Evolutionary conservation across 2,113 vertebrate genomes (phyloP).

Genomic region (Elgaria multicarinata): DNA sequence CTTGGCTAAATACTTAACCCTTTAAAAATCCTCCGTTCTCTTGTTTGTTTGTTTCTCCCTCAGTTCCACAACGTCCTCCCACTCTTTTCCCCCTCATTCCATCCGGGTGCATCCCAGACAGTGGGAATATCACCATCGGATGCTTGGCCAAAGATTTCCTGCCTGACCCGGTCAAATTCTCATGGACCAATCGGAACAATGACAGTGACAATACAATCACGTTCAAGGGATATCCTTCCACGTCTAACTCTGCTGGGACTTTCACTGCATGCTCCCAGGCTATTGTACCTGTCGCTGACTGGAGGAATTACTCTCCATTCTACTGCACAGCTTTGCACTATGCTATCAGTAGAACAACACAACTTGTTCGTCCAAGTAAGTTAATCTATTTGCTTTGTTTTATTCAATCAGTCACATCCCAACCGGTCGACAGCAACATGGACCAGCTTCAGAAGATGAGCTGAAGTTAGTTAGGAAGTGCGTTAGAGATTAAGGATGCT

Average conservation of each 20-base stretch:
- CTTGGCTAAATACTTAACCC: neutral
- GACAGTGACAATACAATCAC: rapidly evolving
- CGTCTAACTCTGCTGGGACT: rapidly evolving
- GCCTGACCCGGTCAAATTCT: slow-evolving; percentile 67
- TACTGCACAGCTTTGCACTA: neutral
- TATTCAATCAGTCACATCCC: neutral
- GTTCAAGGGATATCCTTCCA: rapidly evolving
- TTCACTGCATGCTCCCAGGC: neutral
- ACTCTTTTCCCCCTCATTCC: slow-evolving; percentile 71
- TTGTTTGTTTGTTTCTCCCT: slow-evolving; percentile 12
- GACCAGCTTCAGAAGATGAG: neutral
- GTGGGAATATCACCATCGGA: slow-evolving; percentile 63
- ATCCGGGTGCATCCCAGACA: neutral
- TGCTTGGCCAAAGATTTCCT: slow-evolving; percentile 79
- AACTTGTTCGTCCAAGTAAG: neutral
- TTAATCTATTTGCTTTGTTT: neutral
- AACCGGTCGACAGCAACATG: neutral
- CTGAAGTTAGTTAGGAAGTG: neutral
- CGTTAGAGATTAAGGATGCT: neutral
- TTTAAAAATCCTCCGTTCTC: neutral
- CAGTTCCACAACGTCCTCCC: slow-evolving; percentile 32
- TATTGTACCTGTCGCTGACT: rapidly evolving
- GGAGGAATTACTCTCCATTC: neutral
- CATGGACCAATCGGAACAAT: slow-evolving; percentile 59
- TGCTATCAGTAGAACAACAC: neutral